Conservation (phyloP, 2,797 vertebrate genomes). For the Ceryle rudis region DNA sequence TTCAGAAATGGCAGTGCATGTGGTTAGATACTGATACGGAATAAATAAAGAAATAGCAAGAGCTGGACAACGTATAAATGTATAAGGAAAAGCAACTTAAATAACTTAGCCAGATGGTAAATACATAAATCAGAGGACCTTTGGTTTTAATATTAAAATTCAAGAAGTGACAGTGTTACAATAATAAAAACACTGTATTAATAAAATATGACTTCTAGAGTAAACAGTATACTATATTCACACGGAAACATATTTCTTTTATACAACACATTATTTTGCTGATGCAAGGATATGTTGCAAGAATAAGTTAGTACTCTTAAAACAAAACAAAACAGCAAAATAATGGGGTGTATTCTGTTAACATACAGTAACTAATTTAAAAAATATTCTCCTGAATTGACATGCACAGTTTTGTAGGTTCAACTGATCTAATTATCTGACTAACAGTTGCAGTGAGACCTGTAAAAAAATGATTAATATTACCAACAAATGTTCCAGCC, state of each 20-base stretch:
- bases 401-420: slow-evolving; percentile 63
- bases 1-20: slow-evolving; percentile 75
- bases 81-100: slow-evolving; percentile 80
- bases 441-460: slow-evolving; percentile 62
- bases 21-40: slow-evolving; percentile 79
- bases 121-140: slow-evolving; percentile 76
- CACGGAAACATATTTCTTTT: slow-evolving; percentile 75
- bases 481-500: slow-evolving; percentile 62
- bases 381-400: slow-evolving; percentile 62
- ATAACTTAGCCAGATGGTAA: slow-evolving; percentile 77
- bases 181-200: slow-evolving; percentile 79
- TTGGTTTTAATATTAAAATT: slow-evolving; percentile 76
- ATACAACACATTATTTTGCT: slow-evolving; percentile 73
- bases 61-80: slow-evolving; percentile 79
- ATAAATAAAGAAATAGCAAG: slow-evolving; percentile 79
- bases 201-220: slow-evolving; percentile 77
- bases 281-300: slow-evolving; percentile 69
- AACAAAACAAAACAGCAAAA: slow-evolving; percentile 73
- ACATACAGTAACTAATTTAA: slow-evolving; percentile 54
- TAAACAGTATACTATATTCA: slow-evolving; percentile 70
- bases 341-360: slow-evolving; percentile 59
- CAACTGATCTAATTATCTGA: slow-evolving; percentile 64
- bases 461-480: slow-evolving; percentile 67
- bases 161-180: slow-evolving; percentile 76
- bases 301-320: slow-evolving; percentile 67